A percentile compares a stretch with the other conserved stretches of the same genome.
phyloP scores from a whole-genome alignment of 2,113 vertebrate genomes.

The Bambusicola thoracicus region DNA sequence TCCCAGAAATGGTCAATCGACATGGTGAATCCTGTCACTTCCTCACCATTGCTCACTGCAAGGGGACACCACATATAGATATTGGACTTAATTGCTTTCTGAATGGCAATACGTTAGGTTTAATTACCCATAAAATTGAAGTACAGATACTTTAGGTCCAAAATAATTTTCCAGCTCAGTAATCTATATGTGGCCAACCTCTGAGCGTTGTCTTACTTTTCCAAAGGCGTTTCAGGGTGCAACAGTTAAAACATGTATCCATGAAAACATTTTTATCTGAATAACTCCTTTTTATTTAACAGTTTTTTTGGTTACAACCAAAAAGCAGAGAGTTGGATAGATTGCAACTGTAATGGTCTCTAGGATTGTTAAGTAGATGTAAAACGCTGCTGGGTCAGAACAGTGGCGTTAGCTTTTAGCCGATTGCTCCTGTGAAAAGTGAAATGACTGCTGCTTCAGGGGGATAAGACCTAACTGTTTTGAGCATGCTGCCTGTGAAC shows the following conservation, averaged over 20 bases:
- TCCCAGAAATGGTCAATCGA: not conserved
- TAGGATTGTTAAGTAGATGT: not conserved
- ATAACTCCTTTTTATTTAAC: not conserved
- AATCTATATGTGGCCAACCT: slow-evolving; percentile 59
- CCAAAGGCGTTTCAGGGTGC: slow-evolving; percentile 45
- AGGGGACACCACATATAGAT: slow-evolving; percentile 32
- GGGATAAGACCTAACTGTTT: not conserved
- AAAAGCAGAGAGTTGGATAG: not conserved
- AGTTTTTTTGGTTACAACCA: not conserved
- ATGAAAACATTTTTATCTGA: not conserved
- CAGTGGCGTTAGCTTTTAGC: not conserved
- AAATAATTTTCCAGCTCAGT: slow-evolving; percentile 74
- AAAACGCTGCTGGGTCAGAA: not conserved
- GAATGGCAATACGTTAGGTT: slow-evolving; percentile 61
- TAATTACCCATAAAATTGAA: slow-evolving; percentile 76
- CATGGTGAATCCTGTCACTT: not conserved
- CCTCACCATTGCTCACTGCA: slow-evolving; percentile 24
- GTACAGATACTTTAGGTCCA: slow-evolving; percentile 59
- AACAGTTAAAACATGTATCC: not conserved
- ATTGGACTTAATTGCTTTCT: slow-evolving; percentile 64
- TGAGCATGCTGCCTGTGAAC: rapidly evolving
- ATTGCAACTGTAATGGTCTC: not conserved
- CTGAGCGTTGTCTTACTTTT: not conserved
- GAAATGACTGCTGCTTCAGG: rapidly evolving
- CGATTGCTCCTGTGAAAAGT: not conserved